Evolutionary conservation across 2,113 vertebrate genomes (phyloP).

Genomic region (Mormyrus lacerda): DNA sequence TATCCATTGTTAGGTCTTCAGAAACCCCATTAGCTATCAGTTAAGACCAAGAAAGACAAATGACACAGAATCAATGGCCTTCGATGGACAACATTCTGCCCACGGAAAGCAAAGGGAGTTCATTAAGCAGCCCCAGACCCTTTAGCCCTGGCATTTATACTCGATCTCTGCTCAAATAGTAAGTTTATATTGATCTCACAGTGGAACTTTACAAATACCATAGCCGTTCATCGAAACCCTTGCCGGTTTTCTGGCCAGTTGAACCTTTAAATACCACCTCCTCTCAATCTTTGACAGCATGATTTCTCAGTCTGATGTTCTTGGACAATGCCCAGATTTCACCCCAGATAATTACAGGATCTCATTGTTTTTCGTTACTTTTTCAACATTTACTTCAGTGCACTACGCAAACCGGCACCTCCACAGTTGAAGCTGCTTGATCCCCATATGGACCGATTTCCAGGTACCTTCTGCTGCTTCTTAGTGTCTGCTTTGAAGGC

Average conservation of each 20-base stretch:
- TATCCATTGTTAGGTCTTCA: neutral
- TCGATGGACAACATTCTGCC: constrained; percentile 22
- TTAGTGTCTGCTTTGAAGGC: neutral
- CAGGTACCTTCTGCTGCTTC: neutral
- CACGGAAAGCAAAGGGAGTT: constrained; percentile 33
- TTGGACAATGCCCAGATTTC: neutral
- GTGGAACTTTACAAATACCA: constrained; percentile 38
- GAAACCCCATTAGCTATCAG: constrained; percentile 35
- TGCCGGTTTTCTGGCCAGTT: constrained; percentile 27
- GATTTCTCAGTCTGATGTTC: neutral
- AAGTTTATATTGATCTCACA: constrained; percentile 41
- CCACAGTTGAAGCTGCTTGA: neutral
- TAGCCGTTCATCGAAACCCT: constrained; percentile 32
- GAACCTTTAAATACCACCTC: constrained; percentile 42
- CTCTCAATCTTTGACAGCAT: constrained; percentile 23
- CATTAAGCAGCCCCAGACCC: constrained; percentile 35
- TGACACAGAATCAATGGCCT: constrained; percentile 33
- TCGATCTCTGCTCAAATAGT: constrained; percentile 32
- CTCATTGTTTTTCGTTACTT: neutral
- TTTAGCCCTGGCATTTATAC: constrained; percentile 42
- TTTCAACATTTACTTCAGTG: neutral
- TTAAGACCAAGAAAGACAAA: constrained; percentile 31
- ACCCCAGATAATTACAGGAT: neutral
- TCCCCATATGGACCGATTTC: neutral
- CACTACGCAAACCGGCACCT: neutral